Evolutionary conservation across 2,888 invertebrate genomes (phyloP), one percentile per base, ranked within the genome.

Genomic region (Rhingia rostrata): DNA sequence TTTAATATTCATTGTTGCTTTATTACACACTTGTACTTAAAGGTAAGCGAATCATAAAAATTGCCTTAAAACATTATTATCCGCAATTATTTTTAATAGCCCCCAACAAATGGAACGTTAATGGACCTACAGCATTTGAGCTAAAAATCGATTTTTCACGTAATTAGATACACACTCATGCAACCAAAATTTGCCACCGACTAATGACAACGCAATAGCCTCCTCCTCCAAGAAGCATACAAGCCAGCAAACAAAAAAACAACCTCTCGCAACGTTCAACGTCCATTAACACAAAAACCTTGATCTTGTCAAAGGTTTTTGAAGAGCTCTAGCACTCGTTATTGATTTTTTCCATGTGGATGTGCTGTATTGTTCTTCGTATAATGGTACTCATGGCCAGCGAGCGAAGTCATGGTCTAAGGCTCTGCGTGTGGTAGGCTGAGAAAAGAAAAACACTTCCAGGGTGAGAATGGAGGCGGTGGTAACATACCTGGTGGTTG

Each of bases 241-340:
- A 41, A 6, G 10, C 51, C 32, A 10, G 35, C 3, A 10, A 9
- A 39, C 7, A 14, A 37, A 33, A 5, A 12, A 12, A 10, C 10
- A 12, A 35, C 0, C 22, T 22, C 22, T 22, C 22, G 1, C 22
- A 22, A 33, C 33, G 54, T 37, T 35, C 35, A 56, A 56, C 32
- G 35, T 56, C 37, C 56, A 56, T 56, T 39, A 56, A 39, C 39
- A 56, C 56, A 22, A 53, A 12, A 56, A 56, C 56, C 56, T 56
- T 37, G 56, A 37, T 56, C 37, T 56, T 56, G 56, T 56, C 35
- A 30, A 54, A 10, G 54, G 54, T 0, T 3, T 35, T 39, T 6
- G 22, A 56, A 56, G 56, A 22, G 35, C 9, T 22, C 33, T 22
- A 22, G 22, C 22, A 33, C 53, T 33, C 33, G 10, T 53, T 33